phyloP scores from a whole-genome alignment of 2,113 vertebrate species.

The Sterna hirundo region DNA sequence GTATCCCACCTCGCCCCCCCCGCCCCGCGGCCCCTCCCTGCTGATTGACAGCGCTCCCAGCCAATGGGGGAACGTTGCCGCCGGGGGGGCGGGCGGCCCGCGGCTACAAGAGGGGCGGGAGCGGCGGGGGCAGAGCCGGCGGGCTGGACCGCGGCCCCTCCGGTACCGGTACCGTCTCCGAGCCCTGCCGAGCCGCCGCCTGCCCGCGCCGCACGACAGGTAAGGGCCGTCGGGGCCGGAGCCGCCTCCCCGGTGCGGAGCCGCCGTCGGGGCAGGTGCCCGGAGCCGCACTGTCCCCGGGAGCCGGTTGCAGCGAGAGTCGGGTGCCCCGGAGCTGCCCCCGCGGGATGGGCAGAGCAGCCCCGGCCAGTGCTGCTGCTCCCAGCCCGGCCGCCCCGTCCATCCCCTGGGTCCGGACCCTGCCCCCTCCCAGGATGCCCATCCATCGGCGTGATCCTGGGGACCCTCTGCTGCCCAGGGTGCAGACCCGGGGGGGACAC shows the following conservation, averaged over 20 bases:
- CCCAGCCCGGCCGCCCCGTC: background rate
- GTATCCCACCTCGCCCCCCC: background rate
- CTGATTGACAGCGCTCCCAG: background rate
- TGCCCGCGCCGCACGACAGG: background rate
- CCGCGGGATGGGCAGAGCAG: background rate
- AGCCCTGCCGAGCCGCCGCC: background rate
- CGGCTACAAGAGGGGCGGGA: background rate
- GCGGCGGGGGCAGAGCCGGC: background rate
- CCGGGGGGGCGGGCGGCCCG: background rate
- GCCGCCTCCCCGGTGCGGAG: background rate
- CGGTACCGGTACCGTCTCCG: background rate
- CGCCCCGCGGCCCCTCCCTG: background rate
- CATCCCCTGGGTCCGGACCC: background rate
- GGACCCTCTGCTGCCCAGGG: rapidly evolving
- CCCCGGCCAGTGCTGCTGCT: background rate
- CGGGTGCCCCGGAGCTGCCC: background rate
- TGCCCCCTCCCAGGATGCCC: background rate
- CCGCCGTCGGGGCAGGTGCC: background rate
- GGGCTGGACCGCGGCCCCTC: background rate
- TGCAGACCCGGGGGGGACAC: background rate
- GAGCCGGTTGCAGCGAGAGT: background rate
- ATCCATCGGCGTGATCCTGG: background rate
- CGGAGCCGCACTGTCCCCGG: background rate
- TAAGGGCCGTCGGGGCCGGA: background rate
- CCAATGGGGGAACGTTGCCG: background rate